Evolutionary conservation across 1,140 invertebrate species (phyloP), one percentile per base, ranked within the genome.

Genomic region (Drosophila rufa): DNA sequence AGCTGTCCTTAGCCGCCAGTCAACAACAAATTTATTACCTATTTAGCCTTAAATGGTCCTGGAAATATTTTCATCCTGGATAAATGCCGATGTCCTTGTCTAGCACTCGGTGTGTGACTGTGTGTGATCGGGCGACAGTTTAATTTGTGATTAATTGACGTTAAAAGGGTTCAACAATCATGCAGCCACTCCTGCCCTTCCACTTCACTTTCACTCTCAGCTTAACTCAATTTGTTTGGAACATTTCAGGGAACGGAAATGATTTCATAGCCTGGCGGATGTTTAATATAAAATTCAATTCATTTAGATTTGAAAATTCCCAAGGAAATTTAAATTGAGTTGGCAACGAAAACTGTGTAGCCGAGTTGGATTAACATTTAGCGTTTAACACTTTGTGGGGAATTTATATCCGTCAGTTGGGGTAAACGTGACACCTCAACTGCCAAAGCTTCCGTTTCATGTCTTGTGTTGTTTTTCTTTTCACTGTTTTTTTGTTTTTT

Each of bases 81-180:
- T 62, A 73, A 55, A 77, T 68, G 58, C 59, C 65, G 75, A 83
- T 82, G 67, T 60, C 45, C 45, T 12, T 43, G 15, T 40, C 9
- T 30, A 5, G 40, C 33, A 43, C 46, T 51, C 15, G 15, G 12
- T 25, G 38, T 27, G 4, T 46, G 58, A n/a, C 1, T 61, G 61
- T 61, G 45, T 80, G 59, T 57, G 12, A 55, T 40, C 33, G 59
- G 71, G 30, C 71, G 58, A 79, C 75, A 81, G 85, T 82, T 90
- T 90, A 90, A 90, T 90, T 90, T 90, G 85, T 82, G 86, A 90
- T 90, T 90, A 90, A 90, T 90, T 90, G 85, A 90, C 85, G 86
- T 90, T 90, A 90, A 90, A 90, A 90, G 85, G 86, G 85, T 90
- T 90, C 83, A 82, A 82, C 82, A 79, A 66, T 45, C 73, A 56